Evolutionary conservation across 2,888 invertebrate species (phyloP), one percentile per base, ranked within the genome.

Genomic region (Tineola bisselliella): DNA sequence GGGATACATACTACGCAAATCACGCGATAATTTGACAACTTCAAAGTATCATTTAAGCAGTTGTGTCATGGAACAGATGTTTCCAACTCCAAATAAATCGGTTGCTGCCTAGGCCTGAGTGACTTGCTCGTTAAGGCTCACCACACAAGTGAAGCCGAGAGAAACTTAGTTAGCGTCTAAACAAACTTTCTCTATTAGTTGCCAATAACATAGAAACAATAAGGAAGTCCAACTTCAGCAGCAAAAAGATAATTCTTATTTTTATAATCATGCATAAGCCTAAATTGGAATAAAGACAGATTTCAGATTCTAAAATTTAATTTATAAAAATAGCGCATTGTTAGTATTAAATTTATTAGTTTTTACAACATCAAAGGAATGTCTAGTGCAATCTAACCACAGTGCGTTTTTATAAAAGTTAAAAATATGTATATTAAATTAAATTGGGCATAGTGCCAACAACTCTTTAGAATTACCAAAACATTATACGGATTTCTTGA

Each of bases 361-460:
- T 44, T 44, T 44, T 12, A 80, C 81, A 6, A 6, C 25, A 6
- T 25, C 25, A 25, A 25, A 25, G 2, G 25, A 6, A 25, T 25
- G 25, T 2, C 6, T 25, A 25, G 25, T n/a, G n/a, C n/a, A n/a
- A n/a, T n/a, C n/a, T n/a, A n/a, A 6, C 25, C 25, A 25, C 25
- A 25, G 6, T 25, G 25, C 25, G 25, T 25, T 25, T 25, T 25
- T 25, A 6, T 25, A 25, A 2, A 25, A 25, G 25, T 25, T 71
- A 70, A 73, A 77, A 77, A 78, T 81, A 83, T n/a, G n/a, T n/a
- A n/a, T 79, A 84, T 81, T 79, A 83, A 82, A 82, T 83, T 76
- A 77, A 75, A 75, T 69, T 72, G 75, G 83, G 84, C 81, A 69
- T 65, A 64, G 66, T 65, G 79, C 84, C 82, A 81, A 72, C 67